phyloP scores from a whole-genome alignment of 2,113 vertebrate species.

The Dipodomys merriami region DNA sequence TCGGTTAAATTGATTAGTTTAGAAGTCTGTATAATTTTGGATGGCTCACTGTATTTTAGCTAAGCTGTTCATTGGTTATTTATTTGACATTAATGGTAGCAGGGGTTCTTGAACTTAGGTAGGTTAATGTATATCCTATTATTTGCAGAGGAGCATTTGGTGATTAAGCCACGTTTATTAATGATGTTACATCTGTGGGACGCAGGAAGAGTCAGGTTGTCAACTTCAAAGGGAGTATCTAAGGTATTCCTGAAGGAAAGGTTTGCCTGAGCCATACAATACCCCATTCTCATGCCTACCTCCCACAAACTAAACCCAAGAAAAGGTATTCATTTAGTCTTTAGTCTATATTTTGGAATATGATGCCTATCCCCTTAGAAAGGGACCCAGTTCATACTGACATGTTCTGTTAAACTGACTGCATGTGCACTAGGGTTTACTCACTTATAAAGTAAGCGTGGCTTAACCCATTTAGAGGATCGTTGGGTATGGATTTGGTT shows the following conservation, averaged over 20 bases:
- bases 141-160: background rate
- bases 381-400: background rate
- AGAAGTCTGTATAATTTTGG: background rate
- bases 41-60: background rate
- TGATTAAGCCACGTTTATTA: constrained; percentile 16
- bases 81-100: background rate
- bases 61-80: constrained; percentile 28
- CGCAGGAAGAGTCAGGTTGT: background rate
- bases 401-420: constrained; percentile 10
- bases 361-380: background rate
- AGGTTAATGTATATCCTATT: background rate
- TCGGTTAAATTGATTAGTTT: constrained; percentile 31
- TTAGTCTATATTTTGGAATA: background rate
- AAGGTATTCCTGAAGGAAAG: constrained; percentile 25
- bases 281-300: background rate
- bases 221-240: background rate
- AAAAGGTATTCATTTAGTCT: background rate
- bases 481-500: constrained; percentile 37
- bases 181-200: background rate
- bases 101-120: background rate
- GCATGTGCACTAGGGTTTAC: constrained; percentile 16
- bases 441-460: constrained; percentile 52
- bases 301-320: background rate
- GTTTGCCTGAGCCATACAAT: background rate
- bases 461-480: background rate